Evolutionary conservation across 2,113 vertebrate genomes (phyloP).

Genomic region (Amphiprion ocellaris): DNA sequence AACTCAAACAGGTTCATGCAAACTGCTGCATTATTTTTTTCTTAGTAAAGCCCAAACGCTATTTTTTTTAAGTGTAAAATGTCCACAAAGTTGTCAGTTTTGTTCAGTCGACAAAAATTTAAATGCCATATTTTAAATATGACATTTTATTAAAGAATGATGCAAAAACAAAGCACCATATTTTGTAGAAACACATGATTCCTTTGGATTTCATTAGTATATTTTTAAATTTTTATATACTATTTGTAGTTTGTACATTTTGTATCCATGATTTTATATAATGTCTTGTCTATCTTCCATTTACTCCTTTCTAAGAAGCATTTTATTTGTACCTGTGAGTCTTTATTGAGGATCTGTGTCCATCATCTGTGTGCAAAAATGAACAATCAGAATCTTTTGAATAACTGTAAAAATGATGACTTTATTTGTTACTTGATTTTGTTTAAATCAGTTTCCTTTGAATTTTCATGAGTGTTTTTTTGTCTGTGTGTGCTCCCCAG

Average conservation of each 20-base stretch:
- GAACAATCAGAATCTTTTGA: not conserved
- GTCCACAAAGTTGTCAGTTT: no score
- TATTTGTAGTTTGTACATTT: no score
- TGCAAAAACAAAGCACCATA: no score
- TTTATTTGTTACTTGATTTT: not conserved
- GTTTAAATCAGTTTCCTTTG: not conserved
- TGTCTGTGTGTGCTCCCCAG: not conserved
- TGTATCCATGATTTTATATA: no score
- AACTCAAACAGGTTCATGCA: no score
- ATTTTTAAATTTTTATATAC: not conserved
- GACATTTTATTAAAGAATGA: not conserved
- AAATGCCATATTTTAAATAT: not conserved
- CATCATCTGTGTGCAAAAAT: not conserved
- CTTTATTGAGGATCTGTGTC: not conserved
- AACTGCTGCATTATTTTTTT: no score
- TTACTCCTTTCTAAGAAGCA: not conserved
- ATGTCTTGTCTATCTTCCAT: no score
- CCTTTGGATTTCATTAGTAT: not conserved
- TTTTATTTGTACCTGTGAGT: not conserved
- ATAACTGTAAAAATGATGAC: no score
- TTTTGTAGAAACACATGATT: no score
- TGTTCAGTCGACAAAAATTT: no score
- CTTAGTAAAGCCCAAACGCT: no score
- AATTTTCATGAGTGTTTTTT: not conserved
- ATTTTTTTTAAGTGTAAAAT: no score